Conservation (phyloP, 2,888 invertebrate species). For the Colletes collaris region DNA sequence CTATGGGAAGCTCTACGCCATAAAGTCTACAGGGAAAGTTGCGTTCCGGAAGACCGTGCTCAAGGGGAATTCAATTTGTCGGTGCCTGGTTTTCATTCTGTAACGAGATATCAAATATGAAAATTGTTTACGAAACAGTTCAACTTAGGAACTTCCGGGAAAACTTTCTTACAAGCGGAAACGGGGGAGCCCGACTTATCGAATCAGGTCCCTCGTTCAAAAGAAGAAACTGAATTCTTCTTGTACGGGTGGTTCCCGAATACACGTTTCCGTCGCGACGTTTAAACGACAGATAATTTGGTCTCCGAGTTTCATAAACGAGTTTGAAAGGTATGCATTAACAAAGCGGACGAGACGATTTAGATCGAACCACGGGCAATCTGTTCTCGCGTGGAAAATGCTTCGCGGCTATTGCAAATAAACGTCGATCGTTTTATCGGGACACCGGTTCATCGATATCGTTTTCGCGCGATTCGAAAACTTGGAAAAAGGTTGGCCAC, state of each 20-base stretch:
- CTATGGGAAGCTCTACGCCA: slow-evolving; percentile 1
- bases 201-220: slow-evolving; percentile 12
- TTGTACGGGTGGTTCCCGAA: neutral
- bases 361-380: neutral
- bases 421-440: slow-evolving; percentile 27
- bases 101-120: slow-evolving; percentile 51
- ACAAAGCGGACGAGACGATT: too few relatives aligned
- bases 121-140: slow-evolving; percentile 50
- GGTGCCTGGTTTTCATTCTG: slow-evolving; percentile 42
- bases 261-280: neutral
- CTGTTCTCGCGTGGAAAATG: slow-evolving; percentile 10
- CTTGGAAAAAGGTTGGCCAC: slow-evolving; percentile 35
- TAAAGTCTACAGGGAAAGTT: slow-evolving; percentile 19
- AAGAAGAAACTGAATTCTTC: slow-evolving; percentile 16
- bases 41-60: neutral
- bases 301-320: too few relatives aligned
- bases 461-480: slow-evolving; percentile 23
- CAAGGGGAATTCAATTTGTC: slow-evolving; percentile 41
- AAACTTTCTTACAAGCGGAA: neutral
- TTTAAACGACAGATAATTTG: too few relatives aligned
- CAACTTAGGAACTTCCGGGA: slow-evolving; percentile 23
- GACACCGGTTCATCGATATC: slow-evolving; percentile 47
- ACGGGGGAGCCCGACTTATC: neutral
- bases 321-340: too few relatives aligned
- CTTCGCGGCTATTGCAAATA: slow-evolving; percentile 29